A percentile compares a stretch with the other conserved stretches of the same genome.
Conservation (phyloP, 2,113 vertebrate genomes). For the Sapayoa aenigma region DNA sequence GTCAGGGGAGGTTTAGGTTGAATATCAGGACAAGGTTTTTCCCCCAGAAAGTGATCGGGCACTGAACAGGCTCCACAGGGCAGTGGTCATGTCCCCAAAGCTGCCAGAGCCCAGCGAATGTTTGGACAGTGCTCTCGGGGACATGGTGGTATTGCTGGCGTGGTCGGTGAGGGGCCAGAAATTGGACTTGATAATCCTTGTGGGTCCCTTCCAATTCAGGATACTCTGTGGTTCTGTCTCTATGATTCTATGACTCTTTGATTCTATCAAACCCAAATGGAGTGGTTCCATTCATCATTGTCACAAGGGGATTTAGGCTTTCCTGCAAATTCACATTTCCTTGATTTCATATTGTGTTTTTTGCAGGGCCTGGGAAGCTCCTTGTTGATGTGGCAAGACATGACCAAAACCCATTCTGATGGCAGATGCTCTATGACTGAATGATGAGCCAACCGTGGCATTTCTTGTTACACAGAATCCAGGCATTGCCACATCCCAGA, state of each 20-base stretch:
- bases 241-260: not conserved
- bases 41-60: not conserved
- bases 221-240: too few species aligned
- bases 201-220: not conserved
- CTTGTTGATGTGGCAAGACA: not conserved
- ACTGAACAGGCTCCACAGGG: not conserved
- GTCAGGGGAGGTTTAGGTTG: not conserved
- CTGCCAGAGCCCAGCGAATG: not conserved
- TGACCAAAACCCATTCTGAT: not conserved
- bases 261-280: not conserved
- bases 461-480: rapidly evolving
- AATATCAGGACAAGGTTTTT: not conserved
- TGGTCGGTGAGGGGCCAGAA: not conserved
- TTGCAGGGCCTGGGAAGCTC: not conserved
- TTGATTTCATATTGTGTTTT: not conserved
- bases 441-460: not conserved
- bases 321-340: not conserved
- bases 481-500: not conserved
- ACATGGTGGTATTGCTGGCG: not conserved
- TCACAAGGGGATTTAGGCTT: not conserved
- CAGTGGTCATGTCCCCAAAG: not conserved
- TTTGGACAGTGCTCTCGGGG: not conserved
- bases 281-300: not conserved
- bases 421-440: not conserved
- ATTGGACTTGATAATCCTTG: not conserved